Conservation (phyloP, 2,113 vertebrate genomes). For the Brachionichthys hirsutus region DNA sequence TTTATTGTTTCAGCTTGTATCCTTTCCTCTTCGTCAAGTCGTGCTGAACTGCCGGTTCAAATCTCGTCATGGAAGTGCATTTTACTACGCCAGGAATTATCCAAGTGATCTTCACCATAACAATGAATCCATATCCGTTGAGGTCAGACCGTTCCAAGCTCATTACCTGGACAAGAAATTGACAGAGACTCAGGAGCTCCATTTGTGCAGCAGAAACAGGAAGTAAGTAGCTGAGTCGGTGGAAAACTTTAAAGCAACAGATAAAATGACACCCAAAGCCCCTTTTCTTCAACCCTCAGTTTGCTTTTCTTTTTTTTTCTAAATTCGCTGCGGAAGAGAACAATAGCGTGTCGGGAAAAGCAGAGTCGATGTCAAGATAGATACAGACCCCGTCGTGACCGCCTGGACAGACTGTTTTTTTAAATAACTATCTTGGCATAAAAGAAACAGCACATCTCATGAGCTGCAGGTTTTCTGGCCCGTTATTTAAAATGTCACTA, state of each 20-base stretch:
- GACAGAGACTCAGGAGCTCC: slow-evolving; percentile 26
- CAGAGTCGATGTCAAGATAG: slow-evolving; percentile 5
- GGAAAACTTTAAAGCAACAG: slow-evolving; percentile 23
- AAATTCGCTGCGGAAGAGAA: slow-evolving; percentile 46
- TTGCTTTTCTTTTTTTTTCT: slow-evolving; percentile 10
- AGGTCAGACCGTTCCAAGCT: slow-evolving; percentile 8
- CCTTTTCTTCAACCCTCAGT: slow-evolving; percentile 16
- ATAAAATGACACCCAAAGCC: slow-evolving; percentile 35
- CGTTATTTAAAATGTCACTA: slow-evolving; percentile 44
- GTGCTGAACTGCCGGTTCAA: not conserved
- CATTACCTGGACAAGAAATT: not conserved
- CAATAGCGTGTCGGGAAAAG: slow-evolving; percentile 42
- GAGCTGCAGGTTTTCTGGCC: slow-evolving; percentile 22
- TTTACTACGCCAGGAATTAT: not conserved
- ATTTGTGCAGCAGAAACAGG: slow-evolving; percentile 36
- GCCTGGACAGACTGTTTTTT: slow-evolving; percentile 13
- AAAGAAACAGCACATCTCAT: slow-evolving; percentile 44
- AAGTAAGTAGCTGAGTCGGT: slow-evolving; percentile 15
- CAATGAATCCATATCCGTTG: slow-evolving; percentile 3
- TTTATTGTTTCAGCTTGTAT: not conserved
- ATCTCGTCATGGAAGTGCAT: too few species aligned
- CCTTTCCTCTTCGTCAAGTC: slow-evolving; percentile 15
- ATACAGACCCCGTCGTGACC: slow-evolving; percentile 12
- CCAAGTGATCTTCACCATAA: slow-evolving; percentile 2
- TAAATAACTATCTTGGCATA: slow-evolving; percentile 37